Evolutionary conservation across 1,140 invertebrate species (phyloP).

Genomic region (Aphelinus atriplicis): DNA sequence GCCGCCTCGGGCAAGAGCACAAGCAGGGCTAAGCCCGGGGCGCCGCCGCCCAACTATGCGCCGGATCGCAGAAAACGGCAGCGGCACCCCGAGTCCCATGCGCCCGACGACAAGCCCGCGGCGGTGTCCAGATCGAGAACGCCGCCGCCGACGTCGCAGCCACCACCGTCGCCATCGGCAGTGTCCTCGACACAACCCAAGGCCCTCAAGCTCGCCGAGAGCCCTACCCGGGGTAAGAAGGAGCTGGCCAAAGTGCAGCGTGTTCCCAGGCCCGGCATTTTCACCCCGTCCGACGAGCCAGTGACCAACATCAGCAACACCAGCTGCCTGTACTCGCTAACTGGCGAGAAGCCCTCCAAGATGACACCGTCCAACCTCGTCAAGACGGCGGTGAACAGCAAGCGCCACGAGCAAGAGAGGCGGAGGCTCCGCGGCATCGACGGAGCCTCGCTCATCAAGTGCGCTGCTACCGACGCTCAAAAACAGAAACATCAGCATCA

Average conservation of each 20-base stretch:
- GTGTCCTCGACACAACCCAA: background rate
- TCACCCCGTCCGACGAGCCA: slow-evolving; percentile 52
- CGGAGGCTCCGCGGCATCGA: slow-evolving; percentile 57
- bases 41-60: slow-evolving; percentile 66
- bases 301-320: background rate
- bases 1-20: slow-evolving; percentile 73
- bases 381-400: slow-evolving; percentile 73
- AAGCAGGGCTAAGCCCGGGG: slow-evolving; percentile 66
- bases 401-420: slow-evolving; percentile 68
- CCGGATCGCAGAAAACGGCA: slow-evolving; percentile 63
- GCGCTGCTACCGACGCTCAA: slow-evolving; percentile 42
- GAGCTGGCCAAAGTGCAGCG: slow-evolving; percentile 24
- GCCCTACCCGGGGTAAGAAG: slow-evolving; percentile 36
- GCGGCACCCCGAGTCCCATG: slow-evolving; percentile 3
- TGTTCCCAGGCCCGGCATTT: slow-evolving; percentile 55
- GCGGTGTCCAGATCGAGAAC: slow-evolving; percentile 9
- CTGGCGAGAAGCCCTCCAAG: slow-evolving; percentile 52
- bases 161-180: background rate
- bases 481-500: slow-evolving; percentile 34
- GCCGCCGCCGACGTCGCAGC: background rate
- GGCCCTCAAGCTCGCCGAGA: slow-evolving; percentile 2
- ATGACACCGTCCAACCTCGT: slow-evolving; percentile 74
- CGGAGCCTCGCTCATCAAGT: slow-evolving; percentile 55
- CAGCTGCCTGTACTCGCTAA: slow-evolving; percentile 35
- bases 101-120: slow-evolving; percentile 2